Evolutionary conservation across 2,797 vertebrate species (phyloP).

Genomic region (Potorous gilbertii): DNA sequence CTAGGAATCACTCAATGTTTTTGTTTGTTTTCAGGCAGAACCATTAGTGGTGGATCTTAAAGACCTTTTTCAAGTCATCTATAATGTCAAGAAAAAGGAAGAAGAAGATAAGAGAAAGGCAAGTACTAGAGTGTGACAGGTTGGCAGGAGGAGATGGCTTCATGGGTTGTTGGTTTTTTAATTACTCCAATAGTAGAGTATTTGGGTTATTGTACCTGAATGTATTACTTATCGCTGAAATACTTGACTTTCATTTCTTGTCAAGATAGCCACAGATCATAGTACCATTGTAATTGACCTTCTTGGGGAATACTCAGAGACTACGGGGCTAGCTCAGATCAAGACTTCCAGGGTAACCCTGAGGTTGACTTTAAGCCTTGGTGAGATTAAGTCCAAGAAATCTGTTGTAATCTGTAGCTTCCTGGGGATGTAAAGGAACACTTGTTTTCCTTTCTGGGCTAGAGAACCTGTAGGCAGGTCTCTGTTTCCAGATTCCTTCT

Average conservation of each 20-base stretch:
- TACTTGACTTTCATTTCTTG: background rate
- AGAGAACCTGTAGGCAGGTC: background rate
- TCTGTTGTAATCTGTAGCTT: background rate
- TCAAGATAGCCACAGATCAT: background rate
- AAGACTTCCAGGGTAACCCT: background rate
- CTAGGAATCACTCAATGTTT: conserved; percentile 22
- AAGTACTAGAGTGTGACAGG: conserved; percentile 44
- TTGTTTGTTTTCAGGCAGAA: conserved; percentile 89
- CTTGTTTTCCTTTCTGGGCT: background rate
- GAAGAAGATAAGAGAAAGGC: conserved; percentile 89
- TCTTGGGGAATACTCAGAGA: background rate
- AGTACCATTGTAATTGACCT: background rate
- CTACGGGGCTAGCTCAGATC: background rate
- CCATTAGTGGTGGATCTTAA: conserved; percentile 96
- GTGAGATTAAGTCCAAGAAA: background rate
- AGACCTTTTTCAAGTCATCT: conserved; percentile 97
- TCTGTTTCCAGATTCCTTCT: background rate
- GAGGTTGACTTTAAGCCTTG: background rate
- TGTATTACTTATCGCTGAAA: background rate
- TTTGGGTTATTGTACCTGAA: background rate
- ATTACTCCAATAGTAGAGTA: background rate
- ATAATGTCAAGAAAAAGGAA: conserved; percentile 95
- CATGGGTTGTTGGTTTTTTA: background rate
- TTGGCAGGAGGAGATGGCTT: background rate
- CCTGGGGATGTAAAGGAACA: background rate